A percentile compares a stretch with the other conserved stretches of the same genome.
Evolutionary conservation across 2,113 vertebrate genomes (phyloP).

Genomic region (Colius striatus): DNA sequence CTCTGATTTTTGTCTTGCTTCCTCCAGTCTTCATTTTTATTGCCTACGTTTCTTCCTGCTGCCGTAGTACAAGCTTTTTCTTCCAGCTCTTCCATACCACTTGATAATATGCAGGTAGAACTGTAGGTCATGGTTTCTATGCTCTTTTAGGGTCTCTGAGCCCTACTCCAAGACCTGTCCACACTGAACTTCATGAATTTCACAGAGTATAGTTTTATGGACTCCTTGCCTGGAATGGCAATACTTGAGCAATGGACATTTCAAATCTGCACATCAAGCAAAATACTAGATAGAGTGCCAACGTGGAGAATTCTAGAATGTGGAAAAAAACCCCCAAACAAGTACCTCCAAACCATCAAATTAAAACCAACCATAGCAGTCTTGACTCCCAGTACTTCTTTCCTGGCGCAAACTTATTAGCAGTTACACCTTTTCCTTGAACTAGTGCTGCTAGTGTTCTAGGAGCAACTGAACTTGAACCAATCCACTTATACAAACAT

Average conservation of each 20-base stretch:
- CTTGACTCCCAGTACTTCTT: neutral
- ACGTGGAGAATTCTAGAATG: neutral
- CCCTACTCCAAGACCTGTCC: neutral
- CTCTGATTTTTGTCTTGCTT: neutral
- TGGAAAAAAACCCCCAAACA: neutral
- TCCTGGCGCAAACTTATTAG: neutral
- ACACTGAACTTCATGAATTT: neutral
- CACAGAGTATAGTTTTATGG: neutral
- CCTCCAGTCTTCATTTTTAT: neutral
- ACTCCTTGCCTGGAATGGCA: neutral
- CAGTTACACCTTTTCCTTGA: neutral
- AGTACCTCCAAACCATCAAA: neutral
- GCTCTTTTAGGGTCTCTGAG: neutral
- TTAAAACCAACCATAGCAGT: neutral
- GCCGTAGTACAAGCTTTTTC: neutral
- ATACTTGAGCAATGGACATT: neutral
- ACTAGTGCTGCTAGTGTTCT: neutral
- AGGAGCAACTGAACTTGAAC: neutral
- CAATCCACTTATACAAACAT: neutral
- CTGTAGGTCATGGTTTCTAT: neutral
- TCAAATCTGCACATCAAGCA: neutral
- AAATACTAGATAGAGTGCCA: neutral
- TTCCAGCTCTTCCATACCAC: neutral
- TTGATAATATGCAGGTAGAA: neutral
- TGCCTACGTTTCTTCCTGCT: neutral